A percentile compares a stretch with the other conserved stretches of the same genome.
phyloP scores from a whole-genome alignment of 2,113 vertebrate genomes.

The Merops nubicus region DNA sequence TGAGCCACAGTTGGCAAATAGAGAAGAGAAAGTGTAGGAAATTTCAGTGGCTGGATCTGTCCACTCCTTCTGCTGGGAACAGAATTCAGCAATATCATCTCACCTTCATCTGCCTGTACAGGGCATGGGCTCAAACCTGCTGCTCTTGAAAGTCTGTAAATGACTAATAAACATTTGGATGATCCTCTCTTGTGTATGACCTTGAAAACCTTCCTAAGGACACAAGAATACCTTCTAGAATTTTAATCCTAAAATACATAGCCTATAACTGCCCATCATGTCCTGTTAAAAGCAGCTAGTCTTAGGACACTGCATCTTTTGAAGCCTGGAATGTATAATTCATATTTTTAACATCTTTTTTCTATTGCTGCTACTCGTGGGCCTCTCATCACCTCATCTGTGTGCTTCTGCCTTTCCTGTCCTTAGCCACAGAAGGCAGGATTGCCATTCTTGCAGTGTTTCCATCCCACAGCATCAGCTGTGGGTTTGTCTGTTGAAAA shows the following conservation, averaged over 20 bases:
- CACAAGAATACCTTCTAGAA: not conserved
- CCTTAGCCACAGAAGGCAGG: not conserved
- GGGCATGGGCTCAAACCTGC: not conserved
- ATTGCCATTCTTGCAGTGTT: not conserved
- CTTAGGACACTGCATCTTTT: not conserved
- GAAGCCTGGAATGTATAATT: not conserved
- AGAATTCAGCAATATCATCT: not conserved
- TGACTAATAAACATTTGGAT: not conserved
- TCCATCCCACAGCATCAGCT: not conserved
- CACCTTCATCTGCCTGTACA: not conserved
- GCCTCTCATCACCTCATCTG: not conserved
- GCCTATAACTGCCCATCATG: not conserved
- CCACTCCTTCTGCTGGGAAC: not conserved
- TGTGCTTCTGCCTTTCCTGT: not conserved
- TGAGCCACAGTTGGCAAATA: not conserved
- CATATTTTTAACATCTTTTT: not conserved
- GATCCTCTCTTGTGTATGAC: not conserved
- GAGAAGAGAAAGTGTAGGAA: not conserved
- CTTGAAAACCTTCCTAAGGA: not conserved
- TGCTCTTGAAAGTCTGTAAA: not conserved
- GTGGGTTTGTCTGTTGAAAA: not conserved
- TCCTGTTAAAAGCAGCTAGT: not conserved
- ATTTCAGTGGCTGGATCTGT: not conserved
- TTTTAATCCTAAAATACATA: not conserved
- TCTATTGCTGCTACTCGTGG: not conserved